Evolutionary conservation across 1,140 invertebrate genomes (phyloP), one percentile per base, ranked within the genome.

Genomic region (Drosophila takahashii): DNA sequence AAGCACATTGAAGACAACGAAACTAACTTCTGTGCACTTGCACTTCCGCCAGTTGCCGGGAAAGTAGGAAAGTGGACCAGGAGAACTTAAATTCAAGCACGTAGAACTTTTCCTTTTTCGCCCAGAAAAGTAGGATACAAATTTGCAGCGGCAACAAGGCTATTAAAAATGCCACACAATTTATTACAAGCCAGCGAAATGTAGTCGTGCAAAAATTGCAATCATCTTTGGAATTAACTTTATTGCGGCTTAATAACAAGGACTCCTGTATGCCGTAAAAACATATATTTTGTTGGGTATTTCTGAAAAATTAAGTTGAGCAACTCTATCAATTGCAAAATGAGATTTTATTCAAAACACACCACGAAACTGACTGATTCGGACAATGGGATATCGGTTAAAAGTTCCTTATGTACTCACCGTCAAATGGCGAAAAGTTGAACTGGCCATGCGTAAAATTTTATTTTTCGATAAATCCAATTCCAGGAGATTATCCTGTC

Each of bases 401-500:
- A 22, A 26, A 9, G 18, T 10, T 22, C n/a, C n/a, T 54, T 39
- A n/a, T 48, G 29, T 65, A 91, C 90, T 91, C 70, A 92, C 94
- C 56, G 92, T 93, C 58, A 97, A 92, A 92, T 96, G 93, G 37
- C 94, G 92, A 92, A 97, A 97, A 8, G 95, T 95, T 54, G 95
- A 96, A 69, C 95, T 96, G 60, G 93, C 95, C 94, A 95, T 96
- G 92, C 93, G 94, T 92, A 94, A 92, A 64, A 95, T 95, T 71
- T 95, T 93, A 93, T 98, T 98, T 90, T 96, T 95, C 84, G 97
- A 97, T 34, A 98, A 93, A 93, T 97, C 96, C 53, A 98, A 93
- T 77, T 97, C 96, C 29, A 95, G 94, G 11, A 98, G 93, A 84
- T 95, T 95, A 78, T 95, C 94, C 69, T 98, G 92, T 34, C 95